Evolutionary conservation across 1,140 invertebrate genomes (phyloP), one percentile per base, ranked within the genome.

Genomic region (Ooceraea biroi): DNA sequence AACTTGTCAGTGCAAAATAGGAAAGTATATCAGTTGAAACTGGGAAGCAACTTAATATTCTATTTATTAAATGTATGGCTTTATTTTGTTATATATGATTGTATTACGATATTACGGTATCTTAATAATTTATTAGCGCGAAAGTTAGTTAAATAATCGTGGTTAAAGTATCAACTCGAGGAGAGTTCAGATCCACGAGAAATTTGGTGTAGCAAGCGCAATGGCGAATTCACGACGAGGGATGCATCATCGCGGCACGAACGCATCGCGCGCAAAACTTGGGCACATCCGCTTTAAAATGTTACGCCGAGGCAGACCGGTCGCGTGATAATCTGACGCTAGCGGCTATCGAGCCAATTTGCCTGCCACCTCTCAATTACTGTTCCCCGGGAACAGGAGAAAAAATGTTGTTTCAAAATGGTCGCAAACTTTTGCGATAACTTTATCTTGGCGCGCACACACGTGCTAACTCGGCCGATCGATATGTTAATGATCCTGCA

Each of bases 301-400:
- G 65, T 85, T 72, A 66, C 58, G 48, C 73, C 60, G 66, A n/a
- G 55, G 55, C 44, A 76, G 83, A 63, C 41, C 36, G 55, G 74
- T 82, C 60, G 74, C 61, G 83, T 66, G 83, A 50, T 88, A 85
- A 88, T 88, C 72, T 61, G 80, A 19, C 48, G 86, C 69, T 77
- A 52, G 48, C 46, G 66, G 77, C 86, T 78, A 88, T 88, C 87
- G 66, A 88, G 66, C 74, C 82, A 83, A 89, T 89, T 89, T 73
- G 78, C 61, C 71, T 55, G 22, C 60, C 50, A 65, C 44, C 58
- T 55, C 71, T 57, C 36, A 61, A 78, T 82, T 57, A 74, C 65
- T 55, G 69, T 83, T 57, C 25, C 65, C 58, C 25, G 50, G 50
- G 61, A 83, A 48, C 48, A 77, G 46, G 50, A 27, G 50, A 83